These are phyloP conservation scores for Arrhamphus sclerolepis DNA, from an alignment of 2,797 vertebrate genomes.

Conservation along the genomic window DNA sequence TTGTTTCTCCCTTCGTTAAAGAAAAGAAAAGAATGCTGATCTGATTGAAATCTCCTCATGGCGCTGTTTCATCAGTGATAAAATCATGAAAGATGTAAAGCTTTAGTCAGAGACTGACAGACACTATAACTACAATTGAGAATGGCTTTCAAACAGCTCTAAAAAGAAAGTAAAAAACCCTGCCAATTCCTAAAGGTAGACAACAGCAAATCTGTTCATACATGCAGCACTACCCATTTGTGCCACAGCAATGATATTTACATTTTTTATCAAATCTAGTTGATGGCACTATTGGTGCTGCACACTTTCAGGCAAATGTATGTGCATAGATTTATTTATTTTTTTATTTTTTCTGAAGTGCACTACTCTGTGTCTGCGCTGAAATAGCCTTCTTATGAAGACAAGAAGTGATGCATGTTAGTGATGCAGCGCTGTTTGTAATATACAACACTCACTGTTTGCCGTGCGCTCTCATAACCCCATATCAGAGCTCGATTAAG, in stretches of 20 bases:
- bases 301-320: not conserved
- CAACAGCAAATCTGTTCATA: constrained; percentile 15
- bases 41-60: constrained; percentile 2
- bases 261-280: not conserved
- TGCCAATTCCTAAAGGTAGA: not conserved
- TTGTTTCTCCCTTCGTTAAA: not conserved
- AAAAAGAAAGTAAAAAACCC: not conserved
- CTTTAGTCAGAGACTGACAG: not conserved
- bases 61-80: not conserved
- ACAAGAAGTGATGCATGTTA: not conserved
- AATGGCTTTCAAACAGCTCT: constrained; percentile 5
- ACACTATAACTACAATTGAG: not conserved
- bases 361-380: too few relatives aligned
- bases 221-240: not conserved
- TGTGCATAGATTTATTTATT: not conserved
- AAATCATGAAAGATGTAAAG: constrained; percentile 10
- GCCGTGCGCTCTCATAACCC: not conserved
- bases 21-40: not conserved
- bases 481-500: not conserved
- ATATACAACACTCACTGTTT: not conserved
- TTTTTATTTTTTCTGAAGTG: not conserved
- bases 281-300: not conserved
- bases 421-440: not conserved
- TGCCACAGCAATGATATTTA: not conserved
- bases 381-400: too few relatives aligned